A percentile compares a stretch with the other conserved stretches of the same genome.
phyloP scores from a whole-genome alignment of 1,140 invertebrate species.

The Paraescarpia echinospica region DNA sequence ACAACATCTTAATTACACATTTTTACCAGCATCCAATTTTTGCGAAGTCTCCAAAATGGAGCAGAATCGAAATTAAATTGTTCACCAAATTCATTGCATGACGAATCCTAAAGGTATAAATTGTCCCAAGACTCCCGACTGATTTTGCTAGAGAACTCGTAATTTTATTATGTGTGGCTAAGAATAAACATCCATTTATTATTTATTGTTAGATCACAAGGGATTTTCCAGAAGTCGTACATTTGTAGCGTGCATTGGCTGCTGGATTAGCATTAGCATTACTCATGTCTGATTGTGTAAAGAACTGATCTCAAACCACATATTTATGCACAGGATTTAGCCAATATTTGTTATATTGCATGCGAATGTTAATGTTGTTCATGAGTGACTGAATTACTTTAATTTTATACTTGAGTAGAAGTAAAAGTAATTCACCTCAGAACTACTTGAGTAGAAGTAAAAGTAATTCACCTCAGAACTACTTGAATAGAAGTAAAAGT shows the following conservation, averaged over 20 bases:
- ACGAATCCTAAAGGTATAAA: neutral
- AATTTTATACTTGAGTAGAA: too few species aligned
- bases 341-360: neutral
- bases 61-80: neutral
- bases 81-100: neutral
- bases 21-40: neutral
- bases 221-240: neutral
- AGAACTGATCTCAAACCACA: neutral
- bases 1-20: neutral
- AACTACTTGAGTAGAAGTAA: too few species aligned
- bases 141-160: neutral
- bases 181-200: neutral
- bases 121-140: neutral
- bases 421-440: too few species aligned
- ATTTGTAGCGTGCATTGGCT: neutral
- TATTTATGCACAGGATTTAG: neutral
- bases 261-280: neutral
- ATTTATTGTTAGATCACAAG: neutral
- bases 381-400: too few species aligned
- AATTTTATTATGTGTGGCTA: neutral
- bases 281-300: neutral
- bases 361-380: neutral
- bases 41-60: neutral
- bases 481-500: too few species aligned
- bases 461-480: too few species aligned